These are phyloP conservation scores for Nasonia longicornis DNA, from an alignment of 1,140 invertebrate genomes.

Conservation along the genomic window DNA sequence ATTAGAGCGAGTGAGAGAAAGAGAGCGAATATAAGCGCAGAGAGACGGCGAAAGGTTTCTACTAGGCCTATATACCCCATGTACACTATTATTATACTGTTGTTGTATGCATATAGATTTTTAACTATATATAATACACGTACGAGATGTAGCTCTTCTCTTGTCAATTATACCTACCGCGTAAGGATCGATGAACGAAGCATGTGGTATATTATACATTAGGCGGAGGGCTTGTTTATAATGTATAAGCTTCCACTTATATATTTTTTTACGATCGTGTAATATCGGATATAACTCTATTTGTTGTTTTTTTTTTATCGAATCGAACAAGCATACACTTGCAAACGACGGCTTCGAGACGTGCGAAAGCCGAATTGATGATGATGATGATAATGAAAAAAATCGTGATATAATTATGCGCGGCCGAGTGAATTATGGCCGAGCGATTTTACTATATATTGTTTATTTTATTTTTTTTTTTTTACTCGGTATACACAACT, in stretches of 20 bases:
- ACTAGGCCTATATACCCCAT: slow-evolving; percentile 12
- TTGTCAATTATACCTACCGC: slow-evolving; percentile 1
- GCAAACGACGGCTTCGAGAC: not conserved
- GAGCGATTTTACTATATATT: not conserved
- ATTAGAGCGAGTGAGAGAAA: not conserved
- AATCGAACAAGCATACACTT: not conserved
- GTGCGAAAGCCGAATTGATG: not conserved
- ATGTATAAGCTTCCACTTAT: slow-evolving; percentile 21
- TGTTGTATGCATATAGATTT: not conserved
- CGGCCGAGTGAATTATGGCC: not conserved
- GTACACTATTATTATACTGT: slow-evolving; percentile 17
- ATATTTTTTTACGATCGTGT: slow-evolving; percentile 24
- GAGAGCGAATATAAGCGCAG: not conserved
- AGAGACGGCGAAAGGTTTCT: slow-evolving; percentile 35
- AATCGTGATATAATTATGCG: not conserved
- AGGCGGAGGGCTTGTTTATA: not conserved
- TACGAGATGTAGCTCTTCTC: not conserved
- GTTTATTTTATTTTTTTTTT: not conserved
- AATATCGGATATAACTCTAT: not conserved
- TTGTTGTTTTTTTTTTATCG: slow-evolving; percentile 7
- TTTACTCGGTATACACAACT: not conserved
- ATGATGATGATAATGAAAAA: not conserved
- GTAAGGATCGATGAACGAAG: not conserved
- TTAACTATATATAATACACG: slow-evolving; percentile 3
- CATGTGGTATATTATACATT: not conserved